Conservation (phyloP, 2,797 vertebrate species). For the Hirundo rustica region DNA sequence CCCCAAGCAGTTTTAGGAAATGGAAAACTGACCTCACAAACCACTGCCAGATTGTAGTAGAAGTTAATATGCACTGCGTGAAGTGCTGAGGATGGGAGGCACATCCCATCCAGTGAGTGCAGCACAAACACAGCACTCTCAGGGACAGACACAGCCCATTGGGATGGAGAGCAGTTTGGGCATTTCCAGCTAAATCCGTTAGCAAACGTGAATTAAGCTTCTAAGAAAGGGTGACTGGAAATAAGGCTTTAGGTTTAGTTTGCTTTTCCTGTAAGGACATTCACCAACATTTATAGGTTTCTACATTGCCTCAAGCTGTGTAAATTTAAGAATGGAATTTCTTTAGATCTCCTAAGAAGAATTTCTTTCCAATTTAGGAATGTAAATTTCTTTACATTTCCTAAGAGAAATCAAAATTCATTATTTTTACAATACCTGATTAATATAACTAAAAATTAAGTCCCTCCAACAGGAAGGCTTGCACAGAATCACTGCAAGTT, state of each 20-base stretch:
- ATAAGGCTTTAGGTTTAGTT: not conserved
- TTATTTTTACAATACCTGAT: not conserved
- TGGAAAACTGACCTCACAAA: not conserved
- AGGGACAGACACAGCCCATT: not conserved
- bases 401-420: not conserved
- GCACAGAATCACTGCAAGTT: not conserved
- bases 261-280: not conserved
- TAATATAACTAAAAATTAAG: not conserved
- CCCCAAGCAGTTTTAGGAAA: not conserved
- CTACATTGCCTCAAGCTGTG: not conserved
- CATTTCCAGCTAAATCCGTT: not conserved
- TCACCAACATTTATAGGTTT: not conserved
- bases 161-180: not conserved
- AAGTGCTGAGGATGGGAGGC: not conserved
- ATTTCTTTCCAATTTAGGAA: not conserved
- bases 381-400: not conserved
- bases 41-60: not conserved
- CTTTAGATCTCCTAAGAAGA: not conserved
- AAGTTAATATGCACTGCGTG: accelerated
- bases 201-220: not conserved
- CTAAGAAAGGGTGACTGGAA: not conserved
- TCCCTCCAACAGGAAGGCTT: not conserved
- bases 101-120: not conserved
- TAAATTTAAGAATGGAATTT: not conserved
- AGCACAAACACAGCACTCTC: not conserved